These are phyloP conservation scores for Ranitomeya variabilis DNA, from an alignment of 2,113 vertebrate genomes.

Conservation along the genomic window DNA sequence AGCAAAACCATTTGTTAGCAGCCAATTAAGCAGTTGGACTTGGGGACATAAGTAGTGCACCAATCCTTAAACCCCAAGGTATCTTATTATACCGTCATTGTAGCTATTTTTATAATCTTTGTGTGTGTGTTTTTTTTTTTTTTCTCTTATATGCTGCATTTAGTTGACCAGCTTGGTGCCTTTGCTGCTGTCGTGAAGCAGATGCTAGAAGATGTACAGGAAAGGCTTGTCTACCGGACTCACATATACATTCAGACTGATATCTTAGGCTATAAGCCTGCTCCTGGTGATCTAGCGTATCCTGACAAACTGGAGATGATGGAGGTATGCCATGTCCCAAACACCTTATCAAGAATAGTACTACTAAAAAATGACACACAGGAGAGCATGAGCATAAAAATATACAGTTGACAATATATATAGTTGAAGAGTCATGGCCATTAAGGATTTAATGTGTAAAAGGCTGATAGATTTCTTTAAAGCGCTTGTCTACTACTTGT, in stretches of 20 bases:
- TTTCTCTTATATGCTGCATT: constrained; percentile 38
- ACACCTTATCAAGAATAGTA: background rate
- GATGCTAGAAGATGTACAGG: constrained; percentile 98
- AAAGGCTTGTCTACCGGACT: constrained; percentile 93
- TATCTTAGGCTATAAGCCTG: constrained; percentile 93
- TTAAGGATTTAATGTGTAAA: background rate
- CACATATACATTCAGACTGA: constrained; percentile 98
- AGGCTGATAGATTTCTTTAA: background rate
- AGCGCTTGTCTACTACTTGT: too few relatives aligned
- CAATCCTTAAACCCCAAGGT: background rate
- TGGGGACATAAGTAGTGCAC: background rate
- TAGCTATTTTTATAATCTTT: too few relatives aligned
- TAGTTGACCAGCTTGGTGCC: constrained; percentile 87
- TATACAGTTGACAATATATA: background rate
- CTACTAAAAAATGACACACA: background rate
- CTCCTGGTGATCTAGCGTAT: constrained; percentile 92
- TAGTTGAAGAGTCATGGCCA: background rate
- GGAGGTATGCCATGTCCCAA: constrained; percentile 79
- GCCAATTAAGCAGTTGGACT: too few relatives aligned
- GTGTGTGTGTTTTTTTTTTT: background rate
- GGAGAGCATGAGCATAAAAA: background rate
- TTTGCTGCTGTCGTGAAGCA: constrained; percentile 93
- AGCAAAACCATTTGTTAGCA: background rate
- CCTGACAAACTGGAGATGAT: constrained; percentile 98
- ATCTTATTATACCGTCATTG: too few relatives aligned